phyloP scores from a whole-genome alignment of 2,888 invertebrate species.

The Cheilosia impressa region DNA sequence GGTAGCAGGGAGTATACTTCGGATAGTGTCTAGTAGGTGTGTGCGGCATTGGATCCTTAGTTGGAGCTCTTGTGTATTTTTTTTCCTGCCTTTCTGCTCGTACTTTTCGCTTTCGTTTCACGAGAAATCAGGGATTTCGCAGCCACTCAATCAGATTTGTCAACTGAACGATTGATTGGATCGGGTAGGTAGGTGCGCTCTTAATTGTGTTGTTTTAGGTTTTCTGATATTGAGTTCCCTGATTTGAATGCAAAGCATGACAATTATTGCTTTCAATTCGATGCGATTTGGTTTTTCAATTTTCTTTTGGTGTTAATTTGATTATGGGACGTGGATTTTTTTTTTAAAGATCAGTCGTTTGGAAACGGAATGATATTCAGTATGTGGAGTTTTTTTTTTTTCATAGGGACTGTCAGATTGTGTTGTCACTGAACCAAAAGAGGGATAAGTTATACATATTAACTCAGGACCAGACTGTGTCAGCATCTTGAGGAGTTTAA shows the following conservation, averaged over 20 bases:
- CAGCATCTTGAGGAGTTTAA: too few relatives aligned
- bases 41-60: conserved; percentile 43
- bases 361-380: too few relatives aligned
- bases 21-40: conserved; percentile 35
- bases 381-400: too few relatives aligned
- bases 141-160: conserved; percentile 75
- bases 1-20: conserved; percentile 39
- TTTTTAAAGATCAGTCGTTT: too few relatives aligned
- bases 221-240: conserved; percentile 42
- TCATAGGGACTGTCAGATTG: too few relatives aligned
- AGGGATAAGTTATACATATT: too few relatives aligned
- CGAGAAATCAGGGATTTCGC: conserved; percentile 58
- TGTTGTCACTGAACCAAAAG: too few relatives aligned
- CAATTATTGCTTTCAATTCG: conserved; percentile 38
- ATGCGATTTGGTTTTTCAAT: background rate
- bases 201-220: conserved; percentile 72
- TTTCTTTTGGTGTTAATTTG: background rate
- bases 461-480: too few relatives aligned
- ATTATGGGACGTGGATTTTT: too few relatives aligned
- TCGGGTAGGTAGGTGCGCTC: conserved; percentile 42
- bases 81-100: conserved; percentile 17
- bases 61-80: conserved; percentile 40
- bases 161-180: conserved; percentile 75
- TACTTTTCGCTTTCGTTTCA: conserved; percentile 48
- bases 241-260: conserved; percentile 61